phyloP scores from a whole-genome alignment of 2,797 vertebrate species.

The Enteromius paludinosus region DNA sequence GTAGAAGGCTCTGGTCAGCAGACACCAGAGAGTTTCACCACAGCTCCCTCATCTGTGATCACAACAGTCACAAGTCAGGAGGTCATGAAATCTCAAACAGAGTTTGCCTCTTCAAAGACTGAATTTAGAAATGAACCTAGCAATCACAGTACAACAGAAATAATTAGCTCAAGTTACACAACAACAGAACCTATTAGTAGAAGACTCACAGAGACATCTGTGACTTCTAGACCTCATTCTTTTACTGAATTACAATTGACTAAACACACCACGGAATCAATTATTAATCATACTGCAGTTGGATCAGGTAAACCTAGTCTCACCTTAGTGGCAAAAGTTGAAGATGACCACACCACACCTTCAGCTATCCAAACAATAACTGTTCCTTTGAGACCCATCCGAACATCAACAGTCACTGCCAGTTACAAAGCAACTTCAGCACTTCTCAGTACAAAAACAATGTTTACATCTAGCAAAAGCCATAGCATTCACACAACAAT shows the following conservation, averaged over 20 bases:
- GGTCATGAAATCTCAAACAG: slow-evolving; percentile 7
- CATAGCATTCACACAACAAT: slow-evolving; percentile 4
- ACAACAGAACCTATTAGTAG: neutral
- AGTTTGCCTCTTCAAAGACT: neutral
- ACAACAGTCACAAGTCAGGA: slow-evolving; percentile 36
- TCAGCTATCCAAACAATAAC: slow-evolving; percentile 20
- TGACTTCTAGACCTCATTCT: neutral
- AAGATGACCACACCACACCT: slow-evolving; percentile 1
- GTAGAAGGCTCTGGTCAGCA: slow-evolving; percentile 35
- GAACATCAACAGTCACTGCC: slow-evolving; percentile 10
- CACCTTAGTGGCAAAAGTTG: slow-evolving; percentile 1
- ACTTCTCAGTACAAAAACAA: slow-evolving; percentile 8
- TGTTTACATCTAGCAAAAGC: slow-evolving; percentile 1
- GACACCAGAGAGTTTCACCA: slow-evolving; percentile 4
- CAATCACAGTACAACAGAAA: neutral
- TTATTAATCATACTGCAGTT: neutral
- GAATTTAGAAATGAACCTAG: neutral
- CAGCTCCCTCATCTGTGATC: slow-evolving; percentile 5
- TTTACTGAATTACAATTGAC: neutral
- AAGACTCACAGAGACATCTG: neutral
- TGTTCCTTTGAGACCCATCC: neutral
- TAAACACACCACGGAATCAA: slow-evolving; percentile 12
- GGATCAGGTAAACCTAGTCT: slow-evolving; percentile 1
- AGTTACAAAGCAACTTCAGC: slow-evolving; percentile 9
- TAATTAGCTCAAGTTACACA: slow-evolving; percentile 7